Evolutionary conservation across 2,888 invertebrate genomes (phyloP), one percentile per base, ranked within the genome.

Genomic region (Xylophagus ater): DNA sequence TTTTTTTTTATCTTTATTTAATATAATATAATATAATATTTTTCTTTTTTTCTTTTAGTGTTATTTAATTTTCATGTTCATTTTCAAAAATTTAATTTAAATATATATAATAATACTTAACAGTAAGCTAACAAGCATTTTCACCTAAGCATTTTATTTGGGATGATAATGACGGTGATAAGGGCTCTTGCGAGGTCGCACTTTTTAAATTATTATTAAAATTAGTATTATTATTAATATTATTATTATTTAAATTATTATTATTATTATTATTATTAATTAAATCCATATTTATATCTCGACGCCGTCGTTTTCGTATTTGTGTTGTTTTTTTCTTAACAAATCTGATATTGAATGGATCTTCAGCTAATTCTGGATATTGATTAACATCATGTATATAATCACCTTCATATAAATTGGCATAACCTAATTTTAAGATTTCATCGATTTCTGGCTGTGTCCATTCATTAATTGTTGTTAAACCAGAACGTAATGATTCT

Each of bases 281-380:
- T 36, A 13, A 47, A 40, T 41, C 51, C 52, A 42, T 12, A 17
- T 17, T 21, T n/a, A 24, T 24, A 34, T 44, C 33, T 34, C 56
- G 56, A 25, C 62, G 53, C 53, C 83, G 74, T 45, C 81, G 71
- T 45, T 80, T 76, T 59, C 81, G 78, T 44, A 78, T 73, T 50
- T 78, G 73, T 47, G 80, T 78, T 20, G 73, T 71, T 53, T 82
- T 77, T 65, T 83, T 84, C 67, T 87, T 88, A 28, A 83, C 74
- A 60, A 92, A 89, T 56, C 84, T 78, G 46, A 96, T 79, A 68
- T 94, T 94, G 69, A 87, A 89, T 6, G 92, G 93, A 69, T 94
- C 94, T 67, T 94, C 94, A 37, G 93, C 88, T 37, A 94, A 72
- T 61, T 93, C 90, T 0, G 93, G 92, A 68, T 90, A 93, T 43